phyloP scores from a whole-genome alignment of 1,140 invertebrate species.

The Zophobas atratus region DNA sequence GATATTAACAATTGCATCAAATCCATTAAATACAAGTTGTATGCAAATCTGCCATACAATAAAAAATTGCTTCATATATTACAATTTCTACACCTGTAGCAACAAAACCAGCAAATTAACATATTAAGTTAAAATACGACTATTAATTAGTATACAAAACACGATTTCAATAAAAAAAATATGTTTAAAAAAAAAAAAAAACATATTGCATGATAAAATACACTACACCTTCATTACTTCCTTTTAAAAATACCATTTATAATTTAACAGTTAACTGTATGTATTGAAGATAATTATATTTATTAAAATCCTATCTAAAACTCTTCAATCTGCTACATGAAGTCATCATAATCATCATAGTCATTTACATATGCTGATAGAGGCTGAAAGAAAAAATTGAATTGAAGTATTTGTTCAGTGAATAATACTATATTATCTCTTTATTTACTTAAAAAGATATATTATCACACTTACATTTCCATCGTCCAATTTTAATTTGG shows the following conservation, averaged over 20 bases:
- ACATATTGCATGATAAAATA: slow-evolving; percentile 37
- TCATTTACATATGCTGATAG: slow-evolving; percentile 73
- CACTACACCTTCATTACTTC: slow-evolving; percentile 21
- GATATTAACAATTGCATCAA: slow-evolving; percentile 44
- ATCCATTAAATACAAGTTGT: slow-evolving; percentile 46
- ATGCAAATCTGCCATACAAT: slow-evolving; percentile 34
- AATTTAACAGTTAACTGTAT: slow-evolving; percentile 25
- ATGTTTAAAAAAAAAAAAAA: not conserved
- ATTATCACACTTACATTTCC: slow-evolving; percentile 74
- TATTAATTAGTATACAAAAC: slow-evolving; percentile 41
- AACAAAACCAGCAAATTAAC: slow-evolving; percentile 36
- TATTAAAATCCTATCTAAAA: slow-evolving; percentile 53
- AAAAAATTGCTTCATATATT: slow-evolving; percentile 7
- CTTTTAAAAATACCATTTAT: slow-evolving; percentile 27
- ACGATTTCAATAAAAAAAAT: slow-evolving; percentile 21
- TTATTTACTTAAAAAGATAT: slow-evolving; percentile 38
- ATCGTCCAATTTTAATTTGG: slow-evolving; percentile 82
- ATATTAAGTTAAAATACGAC: slow-evolving; percentile 28
- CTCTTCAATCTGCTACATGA: slow-evolving; percentile 73
- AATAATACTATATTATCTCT: slow-evolving; percentile 19
- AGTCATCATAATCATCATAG: slow-evolving; percentile 76
- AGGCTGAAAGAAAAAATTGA: slow-evolving; percentile 66
- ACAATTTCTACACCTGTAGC: slow-evolving; percentile 25
- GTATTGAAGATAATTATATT: slow-evolving; percentile 31
- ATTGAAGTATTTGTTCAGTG: not conserved